Base-by-base conservation (phyloP, 2,888 invertebrate genomes). In the Chrysodeixis includens region DNA sequence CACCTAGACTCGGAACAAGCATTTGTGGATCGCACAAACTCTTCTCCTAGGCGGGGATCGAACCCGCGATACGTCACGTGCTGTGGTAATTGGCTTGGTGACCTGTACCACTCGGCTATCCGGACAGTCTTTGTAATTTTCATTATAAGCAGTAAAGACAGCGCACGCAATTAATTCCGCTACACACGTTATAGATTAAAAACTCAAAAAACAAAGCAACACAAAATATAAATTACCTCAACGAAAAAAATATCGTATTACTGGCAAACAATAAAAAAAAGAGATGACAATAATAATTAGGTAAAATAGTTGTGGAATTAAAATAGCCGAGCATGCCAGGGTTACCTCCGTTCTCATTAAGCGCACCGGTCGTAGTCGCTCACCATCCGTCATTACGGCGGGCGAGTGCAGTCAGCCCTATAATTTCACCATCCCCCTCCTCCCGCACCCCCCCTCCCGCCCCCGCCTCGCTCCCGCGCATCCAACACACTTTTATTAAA, bases 361-460 rank as follows among this genome's bases (percentile, higher is more conserved):
- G 78, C 75, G 77, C 79, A 81, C 84, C 79, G 81, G 69, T 66
- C 81, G 81, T 83, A 86, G 85, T 85, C 84, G 84, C 78, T 84
- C 87, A 83, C 88, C 86, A 92, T 93, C 92, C 91, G 90, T 93
- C 94, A 94, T 94, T 93, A 94, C 85, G 83, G 81, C 86, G 84
- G 83, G 84, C 81, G 85, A 85, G 86, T 86, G 88, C 87, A 79
- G 88, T 87, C 91, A 92, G 84, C 93, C 93, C 94, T 94, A 90
- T 94, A 94, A 94, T 94, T 94, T 94, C 84, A 86, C 69, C 83
- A 74, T 80, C 86, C 84, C 79, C 72, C 73, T 76, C 83, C 78
- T 76, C 82, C 73, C 79, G 82, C 80, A 53, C 84, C 68, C 76
- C 73, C 76, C 78, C 20, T 0, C 14, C 6, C 30, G n/a, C 10